These are phyloP conservation scores for Grammomys dolichurus DNA, from an alignment of 2,113 vertebrate genomes.

Conservation along the genomic window DNA sequence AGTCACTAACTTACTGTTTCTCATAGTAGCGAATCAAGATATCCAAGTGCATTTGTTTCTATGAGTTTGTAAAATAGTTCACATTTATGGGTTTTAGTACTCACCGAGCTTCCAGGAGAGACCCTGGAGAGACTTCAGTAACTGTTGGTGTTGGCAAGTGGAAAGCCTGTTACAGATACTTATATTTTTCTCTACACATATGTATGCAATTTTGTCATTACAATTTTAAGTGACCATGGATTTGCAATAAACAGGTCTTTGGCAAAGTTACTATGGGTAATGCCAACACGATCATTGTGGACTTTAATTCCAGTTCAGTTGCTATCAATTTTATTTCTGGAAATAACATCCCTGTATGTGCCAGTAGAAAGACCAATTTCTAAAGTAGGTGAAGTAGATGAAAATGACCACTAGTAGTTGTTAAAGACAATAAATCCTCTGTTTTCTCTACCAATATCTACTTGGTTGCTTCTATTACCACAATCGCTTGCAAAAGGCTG, in stretches of 20 bases:
- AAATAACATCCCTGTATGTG: not conserved
- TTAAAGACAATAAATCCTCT: not conserved
- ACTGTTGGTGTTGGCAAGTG: no score
- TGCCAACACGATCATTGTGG: not conserved
- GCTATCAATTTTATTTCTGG: not conserved
- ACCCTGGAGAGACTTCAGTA: no score
- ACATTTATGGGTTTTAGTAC: no score
- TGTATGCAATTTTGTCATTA: not conserved
- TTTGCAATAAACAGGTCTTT: not conserved
- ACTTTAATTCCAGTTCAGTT: not conserved
- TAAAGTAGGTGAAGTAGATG: not conserved
- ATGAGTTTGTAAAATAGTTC: no score
- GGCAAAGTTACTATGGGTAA: not conserved
- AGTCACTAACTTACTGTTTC: no score
- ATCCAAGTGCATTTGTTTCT: no score
- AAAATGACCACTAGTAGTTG: not conserved
- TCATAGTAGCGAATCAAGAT: no score
- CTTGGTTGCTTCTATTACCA: not conserved
- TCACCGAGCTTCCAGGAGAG: no score
- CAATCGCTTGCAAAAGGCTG: not conserved
- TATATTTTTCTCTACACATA: no score
- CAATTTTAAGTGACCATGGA: not conserved
- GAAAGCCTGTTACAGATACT: no score
- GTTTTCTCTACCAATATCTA: not conserved
- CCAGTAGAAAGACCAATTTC: not conserved